Base-by-base conservation (phyloP, 2,888 invertebrate species). In the Mesodorylaimus sp. region DNA sequence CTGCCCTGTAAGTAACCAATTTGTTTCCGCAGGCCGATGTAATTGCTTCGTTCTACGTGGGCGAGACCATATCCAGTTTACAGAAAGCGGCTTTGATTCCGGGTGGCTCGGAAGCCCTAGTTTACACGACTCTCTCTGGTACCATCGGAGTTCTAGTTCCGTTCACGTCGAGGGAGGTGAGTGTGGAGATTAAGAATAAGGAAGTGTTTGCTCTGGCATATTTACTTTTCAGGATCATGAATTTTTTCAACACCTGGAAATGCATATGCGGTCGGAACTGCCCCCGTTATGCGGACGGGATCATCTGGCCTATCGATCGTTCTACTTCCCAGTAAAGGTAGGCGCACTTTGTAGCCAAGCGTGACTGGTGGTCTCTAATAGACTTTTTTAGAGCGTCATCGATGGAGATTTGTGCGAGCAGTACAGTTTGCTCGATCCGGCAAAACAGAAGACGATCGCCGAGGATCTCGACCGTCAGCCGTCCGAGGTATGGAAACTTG, bases 371-470 rank as follows among this genome's bases (percentile, higher is more conserved):
- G 19, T 54, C 19, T 54, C 29, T 7, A 25, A 49, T 52, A 48
- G 19, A 16, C 10, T 49, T 19, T 75, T 76, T 7, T 75, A 89
- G 80, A 91, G 88, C 73, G 89, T 97, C 1, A 83, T 97, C 58
- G 97, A 99, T 68, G 97, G 97, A 2, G 97, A 99, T 70, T 74
- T 99, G 45, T 99, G 97, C 69, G 97, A 99, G 69, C 93, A 95
- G 73, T 99, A 86, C 72, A 89, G 89, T 67, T 87, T 91, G 0
- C 76, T 99, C 63, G 97, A 97, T 60, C 78, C 82, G 0, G 72
- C 76, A 0, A 95, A 93, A 68, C 97, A 99, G 68, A 89, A 88
- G 63, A 81, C 82, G 55, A 91, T 99, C 53, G 82, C 93, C 0
- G 79, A 81, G 42, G 93, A 95, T 68, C 75, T 99, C 61, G 95